Base-by-base conservation (phyloP, 1,140 invertebrate species). In the Cylas formicarius region DNA sequence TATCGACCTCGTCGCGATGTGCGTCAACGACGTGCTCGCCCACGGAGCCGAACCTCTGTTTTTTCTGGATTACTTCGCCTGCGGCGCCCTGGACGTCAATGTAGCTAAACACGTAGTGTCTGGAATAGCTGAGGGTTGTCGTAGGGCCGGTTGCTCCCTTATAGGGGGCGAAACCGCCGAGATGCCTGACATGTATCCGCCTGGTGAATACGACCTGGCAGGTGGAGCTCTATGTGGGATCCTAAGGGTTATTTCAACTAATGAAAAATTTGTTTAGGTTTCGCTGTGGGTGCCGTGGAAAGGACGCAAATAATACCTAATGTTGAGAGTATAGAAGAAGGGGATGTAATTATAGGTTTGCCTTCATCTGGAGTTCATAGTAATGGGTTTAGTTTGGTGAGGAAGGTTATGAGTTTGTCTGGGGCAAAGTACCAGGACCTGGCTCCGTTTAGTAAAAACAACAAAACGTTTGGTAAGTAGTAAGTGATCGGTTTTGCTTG, bases 1-100 rank as follows among this genome's bases (percentile, higher is more conserved):
- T 1, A 85, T 93, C 56, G 96, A 98, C 71, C 73, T 98, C 21
- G 94, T 99, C 7, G 95, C 94, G 7, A 96, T 97, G 90, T 95
- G 91, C 63, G 93, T 94, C 2, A 99, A 99, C 71, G 94, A 98
- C 67, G 80, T 98, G 32, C 68, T 98, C 14, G 90, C 89, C 26
- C 84, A 94, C 52, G 93, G 92, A 14, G 95, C 94, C 0, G 89
- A 93, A 60, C 93, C 94, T 0, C 71, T 98, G 29, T 95, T 91
- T 42, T 98, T 98, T 63, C 68, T 98, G 1, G 94, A 98, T 71
- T 98, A 98, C 67, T 96, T 93, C 68, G 90, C 94, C 8, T 91
- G 87, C 63, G 89, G 92, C 3, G 73, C 80, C 46, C 70, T 98
- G 28, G 76, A 94, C 57, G 76, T 91, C 4, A 69, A 77, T 1